A percentile compares a stretch with the other conserved stretches of the same genome.
phyloP scores from a whole-genome alignment of 2,888 invertebrate genomes.

The Caenorhabditis sp. region DNA sequence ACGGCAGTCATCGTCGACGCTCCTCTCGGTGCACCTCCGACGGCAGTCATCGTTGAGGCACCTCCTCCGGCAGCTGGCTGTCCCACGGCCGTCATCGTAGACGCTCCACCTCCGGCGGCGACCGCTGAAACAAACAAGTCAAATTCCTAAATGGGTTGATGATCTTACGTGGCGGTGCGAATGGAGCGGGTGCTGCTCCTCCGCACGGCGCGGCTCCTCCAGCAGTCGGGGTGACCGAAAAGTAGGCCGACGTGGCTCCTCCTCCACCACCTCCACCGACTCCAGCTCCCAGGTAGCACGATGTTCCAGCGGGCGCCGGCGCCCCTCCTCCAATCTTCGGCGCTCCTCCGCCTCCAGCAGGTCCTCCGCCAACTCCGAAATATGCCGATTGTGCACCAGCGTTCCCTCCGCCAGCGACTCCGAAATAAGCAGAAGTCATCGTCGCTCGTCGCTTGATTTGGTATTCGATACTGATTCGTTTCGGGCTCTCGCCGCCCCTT shows the following conservation, averaged over 20 bases:
- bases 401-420: constrained; percentile 59
- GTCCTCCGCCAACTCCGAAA: constrained; percentile 45
- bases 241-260: constrained; percentile 47
- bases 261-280: constrained; percentile 45
- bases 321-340: constrained; percentile 68
- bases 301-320: constrained; percentile 50
- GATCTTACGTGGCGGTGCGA: constrained; percentile 30
- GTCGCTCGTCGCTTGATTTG: constrained; percentile 17
- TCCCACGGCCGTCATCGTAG: constrained; percentile 71
- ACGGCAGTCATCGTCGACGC: constrained; percentile 25
- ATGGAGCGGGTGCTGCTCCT: constrained; percentile 24
- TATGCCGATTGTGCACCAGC: constrained; percentile 55
- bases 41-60: constrained; percentile 58
- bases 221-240: constrained; percentile 42
- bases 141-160: no score
- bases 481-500: background rate
- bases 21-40: constrained; percentile 46
- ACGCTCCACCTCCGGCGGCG: constrained; percentile 47
- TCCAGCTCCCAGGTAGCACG: constrained; percentile 47
- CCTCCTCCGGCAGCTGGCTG: no score
- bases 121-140: constrained; percentile 51
- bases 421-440: constrained; percentile 66
- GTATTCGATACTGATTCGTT: background rate
- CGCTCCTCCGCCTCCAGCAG: constrained; percentile 44
- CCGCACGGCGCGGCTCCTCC: constrained; percentile 42